Evolutionary conservation across 1,140 invertebrate genomes (phyloP), one percentile per base, ranked within the genome.

Genomic region (Drosophila grimshawi): DNA sequence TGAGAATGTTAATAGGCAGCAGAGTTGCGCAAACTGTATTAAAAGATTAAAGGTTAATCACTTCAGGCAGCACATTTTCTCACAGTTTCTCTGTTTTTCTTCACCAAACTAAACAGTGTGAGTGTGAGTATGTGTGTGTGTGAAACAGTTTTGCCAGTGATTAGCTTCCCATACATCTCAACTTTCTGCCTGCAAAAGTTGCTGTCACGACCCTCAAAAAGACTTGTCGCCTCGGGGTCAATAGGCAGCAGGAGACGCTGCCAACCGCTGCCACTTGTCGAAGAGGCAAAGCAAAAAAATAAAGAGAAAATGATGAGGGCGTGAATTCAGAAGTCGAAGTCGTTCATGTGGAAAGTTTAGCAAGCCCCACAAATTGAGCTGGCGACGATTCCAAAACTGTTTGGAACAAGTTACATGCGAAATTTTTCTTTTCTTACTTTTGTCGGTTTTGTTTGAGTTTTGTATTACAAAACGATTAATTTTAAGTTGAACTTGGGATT

Each of bases 21-120:
- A 62, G 52, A 62, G 46, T 57, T 75, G 0, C 1, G 5, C 5
- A 77, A 86, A 80, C 64, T 82, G 62, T 79, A 81, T 81, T 63
- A 81, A 78, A 60, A 76, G 82, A 86, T 86, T 79, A 77, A 33
- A 71, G 76, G 71, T 72, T 75, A 88, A 86, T 88, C 75, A 77
- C 83, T 80, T 76, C 39, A 5, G 76, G 67, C 76, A 76, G 64
- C 66, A 70, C 63, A 76, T 74, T 74, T 64, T 46, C 32, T 30
- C 39, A 43, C 49, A 11, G 3, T 43, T 55, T 63, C 27, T 52
- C 6, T 32, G 8, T 11, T 43, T 39, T 5, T 37, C 32, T 48
- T 35, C 27, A 7, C 4, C 61, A 41, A 49, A 32, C 51, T 19
- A 10, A 29, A 48, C 19, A 60, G 48, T 37, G 49, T 19, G 45